Percentiles rank a stretch among this genome's conserved stretches.
Evolutionary conservation across 2,888 invertebrate genomes (phyloP).

Genomic region (Sussaba pulchella): DNA sequence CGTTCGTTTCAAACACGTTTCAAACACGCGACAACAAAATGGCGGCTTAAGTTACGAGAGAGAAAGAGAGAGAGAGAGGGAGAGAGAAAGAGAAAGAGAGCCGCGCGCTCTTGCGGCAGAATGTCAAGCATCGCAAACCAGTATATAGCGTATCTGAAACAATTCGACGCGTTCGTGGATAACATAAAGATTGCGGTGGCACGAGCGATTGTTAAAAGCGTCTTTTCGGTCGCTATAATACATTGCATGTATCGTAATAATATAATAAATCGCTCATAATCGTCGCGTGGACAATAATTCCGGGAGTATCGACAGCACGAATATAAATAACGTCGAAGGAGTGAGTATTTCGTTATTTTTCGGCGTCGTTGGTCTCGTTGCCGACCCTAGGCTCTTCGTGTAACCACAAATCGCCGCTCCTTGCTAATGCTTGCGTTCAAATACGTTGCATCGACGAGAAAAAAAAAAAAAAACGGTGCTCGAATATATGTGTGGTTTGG

Average conservation of each 20-base stretch:
- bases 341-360: conserved; percentile 55
- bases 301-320: conserved; percentile 7
- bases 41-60: too few species aligned
- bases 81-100: not conserved
- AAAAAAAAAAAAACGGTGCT: conserved; percentile 12
- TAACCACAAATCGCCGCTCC: conserved; percentile 31
- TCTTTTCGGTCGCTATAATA: conserved; percentile 58
- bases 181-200: conserved; percentile 59
- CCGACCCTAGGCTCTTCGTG: conserved; percentile 8
- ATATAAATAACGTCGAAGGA: conserved; percentile 43
- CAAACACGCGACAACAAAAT: too few species aligned
- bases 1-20: too few species aligned
- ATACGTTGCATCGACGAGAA: not conserved
- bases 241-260: conserved; percentile 41
- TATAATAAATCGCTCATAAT: conserved; percentile 24
- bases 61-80: not conserved
- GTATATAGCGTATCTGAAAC: conserved; percentile 14
- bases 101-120: not conserved
- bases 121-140: conserved; percentile 4
- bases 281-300: conserved; percentile 24
- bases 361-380: conserved; percentile 24
- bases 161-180: conserved; percentile 27
- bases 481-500: not conserved
- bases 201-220: conserved; percentile 60
- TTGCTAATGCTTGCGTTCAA: conserved; percentile 3